phyloP scores from a whole-genome alignment of 2,113 vertebrate genomes.

The Rhizomys pruinosus region DNA sequence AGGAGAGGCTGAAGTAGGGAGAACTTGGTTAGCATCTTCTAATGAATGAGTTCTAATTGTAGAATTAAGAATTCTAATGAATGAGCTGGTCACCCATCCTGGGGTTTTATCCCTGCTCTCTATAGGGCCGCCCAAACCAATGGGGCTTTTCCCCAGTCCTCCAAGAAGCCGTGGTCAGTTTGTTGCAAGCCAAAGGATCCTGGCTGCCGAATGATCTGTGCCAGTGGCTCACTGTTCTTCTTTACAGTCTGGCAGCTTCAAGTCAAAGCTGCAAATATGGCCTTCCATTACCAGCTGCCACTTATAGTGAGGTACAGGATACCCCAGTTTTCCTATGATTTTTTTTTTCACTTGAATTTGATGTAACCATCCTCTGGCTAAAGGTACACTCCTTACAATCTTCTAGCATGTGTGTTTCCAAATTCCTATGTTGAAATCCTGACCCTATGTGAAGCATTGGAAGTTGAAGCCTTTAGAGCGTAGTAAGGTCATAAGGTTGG shows the following conservation, averaged over 20 bases:
- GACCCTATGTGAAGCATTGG: background rate
- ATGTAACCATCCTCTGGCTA: slow-evolving; percentile 35
- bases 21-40: background rate
- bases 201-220: background rate
- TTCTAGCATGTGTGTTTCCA: background rate
- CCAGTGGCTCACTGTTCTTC: background rate
- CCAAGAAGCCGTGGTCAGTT: background rate
- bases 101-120: background rate
- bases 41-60: too few relatives aligned
- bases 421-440: background rate
- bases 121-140: background rate
- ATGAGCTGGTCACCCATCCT: background rate
- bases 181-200: background rate
- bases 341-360: background rate
- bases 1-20: background rate
- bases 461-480: background rate
- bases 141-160: background rate
- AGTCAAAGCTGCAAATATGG: background rate
- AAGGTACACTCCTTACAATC: slow-evolving; percentile 10
- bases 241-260: background rate
- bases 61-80: too few relatives aligned
- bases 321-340: slow-evolving; percentile 24
- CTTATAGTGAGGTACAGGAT: background rate
- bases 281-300: slow-evolving; percentile 40
- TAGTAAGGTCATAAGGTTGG: background rate